phyloP scores from a whole-genome alignment of 2,888 invertebrate species.

The Drosophila flavopinicola region DNA sequence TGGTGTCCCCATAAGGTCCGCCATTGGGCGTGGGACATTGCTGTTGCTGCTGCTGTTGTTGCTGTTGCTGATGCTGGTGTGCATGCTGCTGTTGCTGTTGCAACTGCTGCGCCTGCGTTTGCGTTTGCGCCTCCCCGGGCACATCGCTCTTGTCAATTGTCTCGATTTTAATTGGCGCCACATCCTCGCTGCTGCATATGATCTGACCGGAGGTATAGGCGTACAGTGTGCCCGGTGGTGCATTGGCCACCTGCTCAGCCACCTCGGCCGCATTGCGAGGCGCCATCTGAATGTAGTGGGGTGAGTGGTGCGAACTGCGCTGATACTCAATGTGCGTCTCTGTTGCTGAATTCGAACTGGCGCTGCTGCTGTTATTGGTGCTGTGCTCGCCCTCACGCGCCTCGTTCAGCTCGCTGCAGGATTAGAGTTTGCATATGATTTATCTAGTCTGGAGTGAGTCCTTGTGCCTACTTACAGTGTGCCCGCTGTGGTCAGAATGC shows the following conservation, averaged over 20 bases:
- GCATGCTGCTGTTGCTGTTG: slow-evolving; percentile 65
- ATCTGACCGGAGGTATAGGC: slow-evolving; percentile 75
- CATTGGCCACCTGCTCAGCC: slow-evolving; percentile 58
- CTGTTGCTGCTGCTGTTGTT: slow-evolving; percentile 70
- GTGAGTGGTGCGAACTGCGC: slow-evolving; percentile 73
- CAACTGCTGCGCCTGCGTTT: slow-evolving; percentile 47
- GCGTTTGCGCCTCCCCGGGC: slow-evolving; percentile 58
- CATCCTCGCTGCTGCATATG: slow-evolving; percentile 77
- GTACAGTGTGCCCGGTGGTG: slow-evolving; percentile 69
- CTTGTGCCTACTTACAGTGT: slow-evolving; percentile 78
- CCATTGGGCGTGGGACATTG: slow-evolving; percentile 80
- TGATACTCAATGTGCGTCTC: slow-evolving; percentile 75
- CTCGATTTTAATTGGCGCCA: slow-evolving; percentile 81
- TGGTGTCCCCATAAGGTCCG: slow-evolving; percentile 67
- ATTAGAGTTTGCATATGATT: neutral
- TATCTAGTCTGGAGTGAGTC: neutral
- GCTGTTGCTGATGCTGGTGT: slow-evolving; percentile 65
- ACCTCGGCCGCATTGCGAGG: slow-evolving; percentile 78
- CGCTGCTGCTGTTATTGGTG: slow-evolving; percentile 60
- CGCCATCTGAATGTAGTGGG: slow-evolving; percentile 82
- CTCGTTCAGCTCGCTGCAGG: slow-evolving; percentile 79
- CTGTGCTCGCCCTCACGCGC: slow-evolving; percentile 76
- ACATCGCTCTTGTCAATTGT: slow-evolving; percentile 80
- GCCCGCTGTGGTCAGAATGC: slow-evolving; percentile 84
- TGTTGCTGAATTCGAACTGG: slow-evolving; percentile 58